phyloP scores from a whole-genome alignment of 1,140 invertebrate genomes.

The Papilio machaon region DNA sequence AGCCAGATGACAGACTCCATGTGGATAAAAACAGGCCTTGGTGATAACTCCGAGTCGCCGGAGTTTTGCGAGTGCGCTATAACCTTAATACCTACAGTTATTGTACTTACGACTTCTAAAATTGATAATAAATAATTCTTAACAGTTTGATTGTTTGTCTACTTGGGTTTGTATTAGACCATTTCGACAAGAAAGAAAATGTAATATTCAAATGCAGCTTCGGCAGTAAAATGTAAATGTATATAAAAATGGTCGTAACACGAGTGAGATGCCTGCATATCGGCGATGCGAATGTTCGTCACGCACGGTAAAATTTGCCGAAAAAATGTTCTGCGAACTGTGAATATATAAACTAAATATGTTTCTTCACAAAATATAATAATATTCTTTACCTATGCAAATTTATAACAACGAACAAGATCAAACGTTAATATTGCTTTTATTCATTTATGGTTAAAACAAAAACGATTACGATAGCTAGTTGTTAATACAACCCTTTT shows the following conservation, averaged over 20 bases:
- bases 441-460: too few species aligned
- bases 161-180: not conserved
- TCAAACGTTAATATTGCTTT: not conserved
- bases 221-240: constrained; percentile 20
- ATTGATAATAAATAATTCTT: too few species aligned
- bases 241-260: constrained; percentile 25
- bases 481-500: too few species aligned
- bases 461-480: too few species aligned
- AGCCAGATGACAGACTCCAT: too few species aligned
- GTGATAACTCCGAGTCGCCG: too few species aligned
- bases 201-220: constrained; percentile 25
- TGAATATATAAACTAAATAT: constrained; percentile 11
- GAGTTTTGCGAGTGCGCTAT: too few species aligned
- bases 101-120: not conserved
- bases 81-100: too few species aligned
- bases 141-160: not conserved
- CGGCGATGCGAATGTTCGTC: constrained; percentile 13
- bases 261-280: constrained; percentile 13
- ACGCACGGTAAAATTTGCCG: constrained; percentile 21
- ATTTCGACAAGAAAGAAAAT: constrained; percentile 9
- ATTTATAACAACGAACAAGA: not conserved
- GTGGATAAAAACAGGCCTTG: too few species aligned
- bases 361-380: not conserved
- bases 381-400: not conserved
- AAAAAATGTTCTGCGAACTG: not conserved